Conservation (phyloP, 2,113 vertebrate genomes). For the Cairina moschata region DNA sequence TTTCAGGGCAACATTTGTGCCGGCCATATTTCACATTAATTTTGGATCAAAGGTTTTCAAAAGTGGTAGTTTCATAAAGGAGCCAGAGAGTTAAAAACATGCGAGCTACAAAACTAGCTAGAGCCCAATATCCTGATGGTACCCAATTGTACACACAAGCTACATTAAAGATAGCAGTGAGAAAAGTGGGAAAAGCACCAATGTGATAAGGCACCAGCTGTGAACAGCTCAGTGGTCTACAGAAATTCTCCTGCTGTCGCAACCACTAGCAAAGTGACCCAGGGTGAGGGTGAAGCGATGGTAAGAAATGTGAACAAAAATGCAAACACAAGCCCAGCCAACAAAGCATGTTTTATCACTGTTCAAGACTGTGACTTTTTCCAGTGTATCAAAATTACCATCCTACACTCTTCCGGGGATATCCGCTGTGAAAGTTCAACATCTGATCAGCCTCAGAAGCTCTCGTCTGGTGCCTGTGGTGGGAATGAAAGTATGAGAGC, state of each 20-base stretch:
- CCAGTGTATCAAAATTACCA: neutral
- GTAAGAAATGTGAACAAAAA: neutral
- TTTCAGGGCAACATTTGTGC: neutral
- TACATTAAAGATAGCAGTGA: neutral
- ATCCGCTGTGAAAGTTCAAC: neutral
- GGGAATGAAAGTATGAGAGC: neutral
- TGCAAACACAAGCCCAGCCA: neutral
- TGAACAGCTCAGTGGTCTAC: neutral
- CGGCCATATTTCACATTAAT: neutral
- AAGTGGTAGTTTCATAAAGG: neutral
- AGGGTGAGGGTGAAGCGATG: neutral
- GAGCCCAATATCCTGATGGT: neutral
- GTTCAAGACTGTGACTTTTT: neutral
- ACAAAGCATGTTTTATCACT: neutral
- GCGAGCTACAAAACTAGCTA: neutral
- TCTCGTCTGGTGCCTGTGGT: neutral
- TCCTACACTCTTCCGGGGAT: accelerated
- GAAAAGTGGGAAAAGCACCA: neutral
- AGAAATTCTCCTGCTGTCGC: conserved; percentile 22
- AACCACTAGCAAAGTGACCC: neutral
- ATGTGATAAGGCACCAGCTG: conserved; percentile 25
- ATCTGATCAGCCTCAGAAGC: neutral
- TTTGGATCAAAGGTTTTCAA: conserved; percentile 18
- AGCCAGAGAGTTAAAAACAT: neutral
- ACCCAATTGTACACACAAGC: neutral